phyloP scores from a whole-genome alignment of 2,888 invertebrate species.

The Idaea straminata region DNA sequence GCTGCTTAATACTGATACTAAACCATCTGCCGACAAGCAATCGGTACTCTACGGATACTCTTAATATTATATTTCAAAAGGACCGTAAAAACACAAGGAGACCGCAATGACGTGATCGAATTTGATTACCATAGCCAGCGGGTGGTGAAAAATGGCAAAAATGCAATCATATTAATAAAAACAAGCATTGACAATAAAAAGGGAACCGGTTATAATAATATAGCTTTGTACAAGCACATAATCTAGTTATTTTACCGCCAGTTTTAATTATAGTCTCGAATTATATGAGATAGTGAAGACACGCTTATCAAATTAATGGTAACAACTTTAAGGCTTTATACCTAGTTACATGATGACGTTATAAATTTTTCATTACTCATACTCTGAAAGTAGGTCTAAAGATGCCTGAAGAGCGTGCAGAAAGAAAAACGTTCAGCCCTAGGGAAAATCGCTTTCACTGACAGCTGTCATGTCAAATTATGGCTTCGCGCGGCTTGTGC shows the following conservation, averaged over 20 bases:
- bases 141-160: neutral
- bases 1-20: neutral
- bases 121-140: neutral
- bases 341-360: no score
- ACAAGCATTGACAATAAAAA: neutral
- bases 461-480: no score
- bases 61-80: neutral
- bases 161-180: neutral
- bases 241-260: neutral
- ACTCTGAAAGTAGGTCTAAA: no score
- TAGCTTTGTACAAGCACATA: neutral
- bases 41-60: neutral
- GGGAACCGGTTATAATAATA: neutral
- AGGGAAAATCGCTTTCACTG: no score
- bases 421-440: no score
- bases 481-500: no score
- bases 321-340: no score
- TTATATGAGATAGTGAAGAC: no score
- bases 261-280: neutral
- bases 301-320: no score
- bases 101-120: neutral
- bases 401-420: no score
- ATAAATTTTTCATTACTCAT: no score
- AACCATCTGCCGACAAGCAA: neutral
- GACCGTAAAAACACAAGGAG: neutral